Evolutionary conservation across 2,797 vertebrate species (phyloP).

Genomic region (Champsocephalus gunnari): DNA sequence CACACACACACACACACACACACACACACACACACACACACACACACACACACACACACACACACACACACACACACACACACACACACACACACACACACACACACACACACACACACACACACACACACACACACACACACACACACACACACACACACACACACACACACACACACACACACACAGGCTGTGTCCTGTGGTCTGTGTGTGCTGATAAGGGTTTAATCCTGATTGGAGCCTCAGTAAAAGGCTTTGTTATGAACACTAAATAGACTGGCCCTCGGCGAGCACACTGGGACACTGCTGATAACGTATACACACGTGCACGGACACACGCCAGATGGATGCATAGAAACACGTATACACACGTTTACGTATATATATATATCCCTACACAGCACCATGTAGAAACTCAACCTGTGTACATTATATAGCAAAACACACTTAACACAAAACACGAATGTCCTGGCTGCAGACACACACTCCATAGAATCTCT

Average conservation of each 20-base stretch:
- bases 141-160: conserved; percentile 33
- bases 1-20: conserved; percentile 7
- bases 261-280: conserved; percentile 86
- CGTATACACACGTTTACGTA: conserved; percentile 18
- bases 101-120: conserved; percentile 8
- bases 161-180: conserved; percentile 36
- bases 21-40: conserved; percentile 1
- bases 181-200: conserved; percentile 77
- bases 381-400: conserved; percentile 35
- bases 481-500: conserved; percentile 21
- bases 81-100: neutral
- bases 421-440: conserved; percentile 36
- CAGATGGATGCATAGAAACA: conserved; percentile 49
- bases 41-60: neutral
- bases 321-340: conserved; percentile 58
- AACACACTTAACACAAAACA: conserved; percentile 34
- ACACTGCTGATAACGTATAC: conserved; percentile 78
- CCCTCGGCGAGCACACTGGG: conserved; percentile 82
- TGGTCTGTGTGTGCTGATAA: conserved; percentile 83
- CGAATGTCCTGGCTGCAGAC: conserved; percentile 23
- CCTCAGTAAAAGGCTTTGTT: conserved; percentile 84
- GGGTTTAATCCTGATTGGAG: conserved; percentile 85
- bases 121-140: conserved; percentile 15
- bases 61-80: conserved; percentile 3
- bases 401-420: conserved; percentile 7